Conservation (phyloP, 64 coral and sea anemone species). For the Montipora foliosa region DNA sequence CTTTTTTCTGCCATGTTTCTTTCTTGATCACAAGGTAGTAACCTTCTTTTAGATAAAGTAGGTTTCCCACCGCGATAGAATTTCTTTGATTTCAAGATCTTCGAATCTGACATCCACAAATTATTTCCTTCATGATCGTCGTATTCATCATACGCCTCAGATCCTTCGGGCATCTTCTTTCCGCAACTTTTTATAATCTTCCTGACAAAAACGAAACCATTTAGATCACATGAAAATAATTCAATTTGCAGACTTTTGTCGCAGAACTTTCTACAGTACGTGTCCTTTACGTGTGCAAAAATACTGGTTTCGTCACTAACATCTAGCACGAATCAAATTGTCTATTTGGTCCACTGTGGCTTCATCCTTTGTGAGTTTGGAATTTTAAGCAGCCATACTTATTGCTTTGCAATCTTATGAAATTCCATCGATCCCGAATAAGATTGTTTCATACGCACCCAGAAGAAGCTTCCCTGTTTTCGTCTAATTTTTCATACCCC, state of each 20-base stretch:
- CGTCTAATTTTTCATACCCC: not conserved
- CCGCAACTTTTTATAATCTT: conserved; percentile 1
- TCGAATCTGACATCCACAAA: not conserved
- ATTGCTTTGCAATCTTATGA: not conserved
- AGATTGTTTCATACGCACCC: not conserved
- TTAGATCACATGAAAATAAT: not conserved
- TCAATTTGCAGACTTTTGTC: not conserved
- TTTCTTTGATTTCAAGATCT: not conserved
- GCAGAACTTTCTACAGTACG: too few relatives aligned
- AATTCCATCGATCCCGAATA: not conserved
- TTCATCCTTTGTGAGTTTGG: not conserved
- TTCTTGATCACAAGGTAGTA: not conserved
- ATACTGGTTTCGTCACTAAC: too few relatives aligned
- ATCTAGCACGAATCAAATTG: too few relatives aligned
- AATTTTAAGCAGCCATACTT: not conserved
- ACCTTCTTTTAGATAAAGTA: not conserved
- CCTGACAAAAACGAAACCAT: not conserved
- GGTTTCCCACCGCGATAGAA: not conserved
- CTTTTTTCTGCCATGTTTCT: not conserved
- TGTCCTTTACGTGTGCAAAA: too few relatives aligned
- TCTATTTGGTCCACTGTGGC: too few relatives aligned
- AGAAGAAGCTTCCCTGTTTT: not conserved
- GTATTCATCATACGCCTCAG: not conserved
- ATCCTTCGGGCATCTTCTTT: not conserved
- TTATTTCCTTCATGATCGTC: not conserved